phyloP scores from a whole-genome alignment of 2,888 invertebrate species.

The Coronaproctus castanopsis region DNA sequence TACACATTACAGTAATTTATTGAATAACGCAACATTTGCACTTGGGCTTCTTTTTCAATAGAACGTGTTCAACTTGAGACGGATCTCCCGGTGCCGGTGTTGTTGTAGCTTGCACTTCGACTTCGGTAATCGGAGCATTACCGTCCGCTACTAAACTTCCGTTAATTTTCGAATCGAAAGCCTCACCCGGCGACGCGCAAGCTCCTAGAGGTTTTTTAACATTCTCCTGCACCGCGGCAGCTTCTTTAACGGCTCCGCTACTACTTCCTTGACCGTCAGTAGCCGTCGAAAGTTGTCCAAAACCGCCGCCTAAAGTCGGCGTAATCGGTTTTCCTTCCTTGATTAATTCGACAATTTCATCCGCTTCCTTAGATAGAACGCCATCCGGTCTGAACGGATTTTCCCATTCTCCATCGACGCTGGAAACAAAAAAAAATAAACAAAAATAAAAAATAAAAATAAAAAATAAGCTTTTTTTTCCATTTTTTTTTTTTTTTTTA shows the following conservation, averaged over 20 bases:
- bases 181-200: slow-evolving; percentile 21
- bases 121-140: slow-evolving; percentile 13
- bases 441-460: neutral
- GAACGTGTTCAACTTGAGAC: slow-evolving; percentile 70
- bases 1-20: slow-evolving; percentile 37
- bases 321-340: slow-evolving; percentile 77
- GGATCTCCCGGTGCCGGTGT: slow-evolving; percentile 35
- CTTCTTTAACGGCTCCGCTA: neutral
- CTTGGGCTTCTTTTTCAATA: slow-evolving; percentile 85
- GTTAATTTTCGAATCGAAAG: slow-evolving; percentile 19
- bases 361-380: slow-evolving; percentile 81
- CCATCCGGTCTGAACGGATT: slow-evolving; percentile 95
- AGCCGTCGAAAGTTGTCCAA: slow-evolving; percentile 2
- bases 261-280: no score
- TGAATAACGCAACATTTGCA: slow-evolving; percentile 87
- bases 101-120: slow-evolving; percentile 22
- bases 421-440: slow-evolving; percentile 29
- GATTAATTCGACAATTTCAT: slow-evolving; percentile 85
- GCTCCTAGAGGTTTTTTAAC: slow-evolving; percentile 25
- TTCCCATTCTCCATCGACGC: slow-evolving; percentile 90
- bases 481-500: no score
- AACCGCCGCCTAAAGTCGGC: slow-evolving; percentile 33
- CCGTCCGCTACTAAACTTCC: slow-evolving; percentile 20
- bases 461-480: no score
- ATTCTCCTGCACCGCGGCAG: slow-evolving; percentile 15